Conservation (phyloP, 2,113 vertebrate genomes). For the Cochlearius cochlearius region DNA sequence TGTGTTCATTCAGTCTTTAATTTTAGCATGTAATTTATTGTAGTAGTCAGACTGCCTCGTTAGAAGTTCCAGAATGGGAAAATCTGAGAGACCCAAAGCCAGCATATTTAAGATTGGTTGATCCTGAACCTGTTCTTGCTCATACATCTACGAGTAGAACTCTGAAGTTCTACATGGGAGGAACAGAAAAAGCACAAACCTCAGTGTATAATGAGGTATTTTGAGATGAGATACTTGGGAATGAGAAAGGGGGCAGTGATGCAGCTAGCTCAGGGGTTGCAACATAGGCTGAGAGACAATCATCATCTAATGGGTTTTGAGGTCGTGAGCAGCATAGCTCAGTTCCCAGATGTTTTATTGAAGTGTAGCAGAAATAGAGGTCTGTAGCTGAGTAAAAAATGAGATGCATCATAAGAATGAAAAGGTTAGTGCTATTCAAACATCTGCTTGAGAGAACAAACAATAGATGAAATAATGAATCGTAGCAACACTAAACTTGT, state of each 20-base stretch:
- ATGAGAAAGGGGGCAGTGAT: background rate
- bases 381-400: background rate
- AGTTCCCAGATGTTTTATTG: background rate
- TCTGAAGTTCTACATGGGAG: background rate
- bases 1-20: background rate
- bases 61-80: background rate
- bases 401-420: background rate
- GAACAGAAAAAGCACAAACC: background rate
- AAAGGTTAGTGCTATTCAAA: background rate
- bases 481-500: background rate
- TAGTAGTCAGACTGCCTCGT: background rate
- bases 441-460: background rate
- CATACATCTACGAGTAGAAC: accelerated
- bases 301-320: background rate
- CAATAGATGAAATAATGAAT: background rate
- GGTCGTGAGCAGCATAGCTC: background rate
- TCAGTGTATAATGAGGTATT: background rate
- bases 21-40: background rate
- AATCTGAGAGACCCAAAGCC: background rate
- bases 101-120: background rate
- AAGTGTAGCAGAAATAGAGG: background rate
- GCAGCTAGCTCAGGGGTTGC: background rate
- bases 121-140: background rate
- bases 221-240: background rate
- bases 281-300: background rate